These are phyloP conservation scores for Limnephilus marmoratus DNA, from an alignment of 2,888 invertebrate genomes.

Conservation along the genomic window DNA sequence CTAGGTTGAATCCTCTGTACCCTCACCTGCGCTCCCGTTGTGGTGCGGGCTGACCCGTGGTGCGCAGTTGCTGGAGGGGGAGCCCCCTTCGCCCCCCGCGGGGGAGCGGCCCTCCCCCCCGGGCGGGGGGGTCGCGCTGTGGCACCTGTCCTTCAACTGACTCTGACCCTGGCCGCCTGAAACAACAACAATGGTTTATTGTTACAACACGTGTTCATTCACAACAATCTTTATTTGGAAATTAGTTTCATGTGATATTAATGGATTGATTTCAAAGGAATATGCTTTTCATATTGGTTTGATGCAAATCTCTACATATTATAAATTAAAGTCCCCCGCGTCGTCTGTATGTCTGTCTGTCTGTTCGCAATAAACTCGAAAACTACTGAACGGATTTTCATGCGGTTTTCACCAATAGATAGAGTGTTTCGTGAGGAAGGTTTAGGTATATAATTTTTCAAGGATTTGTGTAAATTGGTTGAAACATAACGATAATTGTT, in stretches of 20 bases:
- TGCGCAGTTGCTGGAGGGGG: constrained; percentile 67
- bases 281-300: background rate
- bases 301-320: no score
- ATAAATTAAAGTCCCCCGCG: no score
- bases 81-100: constrained; percentile 72
- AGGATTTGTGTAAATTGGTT: no score
- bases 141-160: constrained; percentile 66
- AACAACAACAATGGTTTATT: constrained; percentile 26
- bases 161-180: constrained; percentile 39
- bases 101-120: constrained; percentile 72
- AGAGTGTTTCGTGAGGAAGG: no score
- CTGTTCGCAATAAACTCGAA: no score
- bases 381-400: no score
- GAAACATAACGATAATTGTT: no score
- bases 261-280: background rate
- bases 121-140: constrained; percentile 71
- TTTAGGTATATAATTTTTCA: no score
- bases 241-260: background rate
- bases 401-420: no score
- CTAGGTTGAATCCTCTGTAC: background rate
- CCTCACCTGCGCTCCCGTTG: constrained; percentile 73
- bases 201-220: background rate
- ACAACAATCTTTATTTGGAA: background rate
- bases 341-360: no score
- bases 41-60: constrained; percentile 72